Evolutionary conservation across 2,113 vertebrate genomes (phyloP).

Genomic region (Tachycineta bicolor): DNA sequence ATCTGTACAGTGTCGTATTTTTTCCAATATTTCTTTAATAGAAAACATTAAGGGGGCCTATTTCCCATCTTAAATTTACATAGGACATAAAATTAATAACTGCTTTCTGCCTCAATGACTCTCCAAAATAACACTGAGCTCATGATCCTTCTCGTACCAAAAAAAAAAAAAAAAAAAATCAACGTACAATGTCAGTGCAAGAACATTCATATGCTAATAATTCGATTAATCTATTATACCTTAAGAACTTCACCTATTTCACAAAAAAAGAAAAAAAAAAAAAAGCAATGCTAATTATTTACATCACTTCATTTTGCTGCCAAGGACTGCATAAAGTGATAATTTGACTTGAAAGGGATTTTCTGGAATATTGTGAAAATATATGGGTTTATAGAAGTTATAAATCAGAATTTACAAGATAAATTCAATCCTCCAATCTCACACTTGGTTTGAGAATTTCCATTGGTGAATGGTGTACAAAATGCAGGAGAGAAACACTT

Average conservation of each 20-base stretch:
- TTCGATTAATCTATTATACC: neutral
- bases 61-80: neutral
- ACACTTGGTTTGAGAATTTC: neutral
- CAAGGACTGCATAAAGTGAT: neutral
- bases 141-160: neutral
- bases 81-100: neutral
- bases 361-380: neutral
- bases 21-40: conserved; percentile 1
- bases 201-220: conserved; percentile 26
- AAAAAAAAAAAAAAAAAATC: neutral
- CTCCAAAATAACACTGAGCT: conserved; percentile 21
- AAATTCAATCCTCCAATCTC: neutral
- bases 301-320: neutral
- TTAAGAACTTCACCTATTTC: neutral
- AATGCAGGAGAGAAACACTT: neutral
- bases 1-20: neutral
- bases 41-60: neutral
- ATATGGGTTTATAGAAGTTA: neutral
- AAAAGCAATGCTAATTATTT: neutral
- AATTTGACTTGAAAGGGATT: neutral
- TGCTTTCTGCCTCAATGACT: neutral
- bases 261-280: neutral
- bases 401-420: neutral
- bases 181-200: neutral
- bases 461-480: neutral